Base-by-base conservation (phyloP, 2,797 vertebrate species). In the Protonibea diacanthus region DNA sequence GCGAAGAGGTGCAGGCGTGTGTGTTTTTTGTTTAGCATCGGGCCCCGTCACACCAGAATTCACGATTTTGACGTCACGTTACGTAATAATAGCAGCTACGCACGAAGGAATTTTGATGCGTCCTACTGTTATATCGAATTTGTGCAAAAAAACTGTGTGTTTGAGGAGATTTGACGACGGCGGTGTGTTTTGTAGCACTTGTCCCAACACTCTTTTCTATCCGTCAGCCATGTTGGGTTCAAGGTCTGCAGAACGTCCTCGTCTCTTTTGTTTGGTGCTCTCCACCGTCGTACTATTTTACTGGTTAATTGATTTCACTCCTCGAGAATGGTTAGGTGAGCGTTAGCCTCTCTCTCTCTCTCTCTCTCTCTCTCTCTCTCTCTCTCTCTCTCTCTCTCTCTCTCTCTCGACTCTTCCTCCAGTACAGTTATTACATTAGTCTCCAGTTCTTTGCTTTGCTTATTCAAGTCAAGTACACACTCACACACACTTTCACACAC, bases 391-490 rank as follows among this genome's bases (percentile, higher is more conserved):
- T 20, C 63, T 60, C 25, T 29, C 3, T 78, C 27, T 13, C 3
- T 59, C 68, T 52, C 12, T 44, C 47, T 71, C 12, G 23, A 55
- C 65, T 59, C 17, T 25, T 62, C 47, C 42, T 18, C 12, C 61
- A 7, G 21, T 11, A 4, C 3, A 38, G 17, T 48, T 33, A 20
- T 40, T 29, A 6, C 49, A 52, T 67, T 59, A 18, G 53, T 66
- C 71, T 76, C 56, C 61, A 40, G 51, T 51, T 81, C 58, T 53
- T 59, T 78, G 59, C 53, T 69, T 78, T 66, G 71, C 74, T 87
- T 62, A 76, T 75, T 77, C 72, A 62, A 86, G 84, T 87, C 77
- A 63, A 80, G 67, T 40, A 42, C 63, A 55, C 62, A 38, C 38
- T 10, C 73, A 53, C 42, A 52, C 3, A 70, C 4, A 64, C 55